Evolutionary conservation across 2,113 vertebrate species (phyloP).

Genomic region (Taxidea taxus): DNA sequence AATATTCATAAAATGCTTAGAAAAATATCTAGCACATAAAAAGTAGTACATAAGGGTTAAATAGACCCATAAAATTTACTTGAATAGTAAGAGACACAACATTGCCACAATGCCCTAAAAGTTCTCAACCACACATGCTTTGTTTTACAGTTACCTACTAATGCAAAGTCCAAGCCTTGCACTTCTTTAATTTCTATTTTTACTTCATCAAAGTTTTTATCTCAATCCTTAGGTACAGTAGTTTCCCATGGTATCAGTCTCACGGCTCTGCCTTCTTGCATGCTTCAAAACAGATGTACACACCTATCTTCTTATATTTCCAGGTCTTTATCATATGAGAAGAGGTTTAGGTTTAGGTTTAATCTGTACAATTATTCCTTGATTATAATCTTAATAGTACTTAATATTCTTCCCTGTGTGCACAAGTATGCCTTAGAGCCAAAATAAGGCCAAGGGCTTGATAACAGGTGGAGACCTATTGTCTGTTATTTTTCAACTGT

Average conservation of each 20-base stretch:
- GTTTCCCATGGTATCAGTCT: not conserved
- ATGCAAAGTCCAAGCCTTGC: not conserved
- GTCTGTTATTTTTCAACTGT: not conserved
- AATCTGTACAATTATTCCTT: not conserved
- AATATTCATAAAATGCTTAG: not conserved
- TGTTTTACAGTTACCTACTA: not conserved
- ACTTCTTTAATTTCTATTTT: not conserved
- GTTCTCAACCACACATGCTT: not conserved
- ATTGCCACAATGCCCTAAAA: not conserved
- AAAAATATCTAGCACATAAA: not conserved
- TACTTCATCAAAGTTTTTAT: not conserved
- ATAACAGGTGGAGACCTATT: not conserved
- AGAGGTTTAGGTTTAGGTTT: not conserved
- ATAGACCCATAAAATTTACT: not conserved
- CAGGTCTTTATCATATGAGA: not conserved
- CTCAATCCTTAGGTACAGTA: not conserved
- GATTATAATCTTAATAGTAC: not conserved
- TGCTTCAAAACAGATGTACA: not conserved
- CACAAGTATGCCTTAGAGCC: not conserved
- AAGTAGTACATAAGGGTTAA: not conserved
- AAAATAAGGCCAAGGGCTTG: not conserved
- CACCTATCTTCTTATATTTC: not conserved
- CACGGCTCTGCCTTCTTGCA: not conserved
- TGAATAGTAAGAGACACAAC: not conserved
- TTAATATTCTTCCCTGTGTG: not conserved